Percentiles rank a stretch among this genome's conserved stretches.
Conservation (phyloP, 2,888 invertebrate genomes). For the Drosophila antonietae region DNA sequence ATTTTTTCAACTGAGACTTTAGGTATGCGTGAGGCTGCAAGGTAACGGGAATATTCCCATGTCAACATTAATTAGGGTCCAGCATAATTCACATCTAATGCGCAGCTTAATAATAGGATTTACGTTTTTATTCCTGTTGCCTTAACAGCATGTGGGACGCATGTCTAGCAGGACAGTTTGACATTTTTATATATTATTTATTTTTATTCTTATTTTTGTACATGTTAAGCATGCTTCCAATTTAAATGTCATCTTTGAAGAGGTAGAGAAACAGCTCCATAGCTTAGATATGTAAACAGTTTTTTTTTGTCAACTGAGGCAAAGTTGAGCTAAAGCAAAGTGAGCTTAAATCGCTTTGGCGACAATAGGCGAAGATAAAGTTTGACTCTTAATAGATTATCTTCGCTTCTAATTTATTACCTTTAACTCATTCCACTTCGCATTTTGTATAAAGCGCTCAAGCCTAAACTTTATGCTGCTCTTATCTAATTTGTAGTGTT, state of each 20-base stretch:
- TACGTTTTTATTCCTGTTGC: slow-evolving; percentile 12
- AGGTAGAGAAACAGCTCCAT: neutral
- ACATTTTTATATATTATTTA: slow-evolving; percentile 43
- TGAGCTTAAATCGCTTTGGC: neutral
- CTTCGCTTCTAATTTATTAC: neutral
- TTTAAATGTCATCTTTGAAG: slow-evolving; percentile 53
- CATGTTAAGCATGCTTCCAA: slow-evolving; percentile 39
- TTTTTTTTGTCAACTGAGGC: neutral
- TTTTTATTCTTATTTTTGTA: slow-evolving; percentile 1
- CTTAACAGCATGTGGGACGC: slow-evolving; percentile 47
- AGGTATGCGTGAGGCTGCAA: slow-evolving; percentile 24
- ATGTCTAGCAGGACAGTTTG: slow-evolving; percentile 19
- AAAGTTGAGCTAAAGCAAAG: neutral
- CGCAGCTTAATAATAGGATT: slow-evolving; percentile 38
- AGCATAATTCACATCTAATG: slow-evolving; percentile 65
- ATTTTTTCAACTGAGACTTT: slow-evolving; percentile 55
- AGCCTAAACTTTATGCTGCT: no score
- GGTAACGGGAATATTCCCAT: slow-evolving; percentile 56
- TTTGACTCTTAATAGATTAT: neutral
- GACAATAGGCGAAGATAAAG: neutral
- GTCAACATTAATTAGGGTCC: slow-evolving; percentile 78
- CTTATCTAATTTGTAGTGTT: neutral
- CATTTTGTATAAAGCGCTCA: neutral
- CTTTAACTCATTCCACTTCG: neutral
- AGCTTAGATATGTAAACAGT: slow-evolving; percentile 1